These are phyloP conservation scores for Rhea pennata DNA, from an alignment of 2,113 vertebrate genomes.

Conservation along the genomic window DNA sequence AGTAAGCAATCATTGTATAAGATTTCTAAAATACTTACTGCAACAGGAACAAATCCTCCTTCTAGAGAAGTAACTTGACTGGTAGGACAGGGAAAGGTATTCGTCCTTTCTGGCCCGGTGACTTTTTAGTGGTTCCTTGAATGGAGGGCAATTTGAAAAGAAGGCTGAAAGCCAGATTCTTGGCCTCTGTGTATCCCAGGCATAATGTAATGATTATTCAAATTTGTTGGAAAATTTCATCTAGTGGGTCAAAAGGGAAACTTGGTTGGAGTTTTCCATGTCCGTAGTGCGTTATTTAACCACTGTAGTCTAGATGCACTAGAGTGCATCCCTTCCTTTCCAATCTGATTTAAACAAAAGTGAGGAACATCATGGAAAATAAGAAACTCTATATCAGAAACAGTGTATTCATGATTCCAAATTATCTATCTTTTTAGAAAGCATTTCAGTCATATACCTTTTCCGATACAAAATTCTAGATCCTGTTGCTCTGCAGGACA, in stretches of 20 bases:
- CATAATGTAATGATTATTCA: background rate
- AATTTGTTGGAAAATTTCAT: background rate
- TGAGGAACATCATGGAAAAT: background rate
- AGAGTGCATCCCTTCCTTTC: background rate
- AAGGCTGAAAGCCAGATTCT: background rate
- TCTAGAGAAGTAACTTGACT: background rate
- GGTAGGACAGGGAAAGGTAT: background rate
- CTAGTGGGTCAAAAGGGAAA: background rate
- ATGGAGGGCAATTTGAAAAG: background rate
- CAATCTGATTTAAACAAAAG: background rate
- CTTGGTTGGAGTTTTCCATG: background rate
- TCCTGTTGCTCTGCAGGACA: background rate
- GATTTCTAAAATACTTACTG: background rate
- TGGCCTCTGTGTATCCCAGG: background rate
- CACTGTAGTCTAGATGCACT: background rate
- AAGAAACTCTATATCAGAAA: background rate
- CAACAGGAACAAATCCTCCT: background rate
- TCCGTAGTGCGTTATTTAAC: background rate
- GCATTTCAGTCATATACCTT: background rate
- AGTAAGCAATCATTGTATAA: background rate
- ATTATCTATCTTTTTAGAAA: background rate
- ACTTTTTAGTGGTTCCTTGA: background rate
- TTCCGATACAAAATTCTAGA: background rate
- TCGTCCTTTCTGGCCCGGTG: background rate
- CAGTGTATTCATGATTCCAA: accelerated